These are phyloP conservation scores for Neopipo cinnamomea DNA, from an alignment of 2,113 vertebrate genomes.

Conservation along the genomic window DNA sequence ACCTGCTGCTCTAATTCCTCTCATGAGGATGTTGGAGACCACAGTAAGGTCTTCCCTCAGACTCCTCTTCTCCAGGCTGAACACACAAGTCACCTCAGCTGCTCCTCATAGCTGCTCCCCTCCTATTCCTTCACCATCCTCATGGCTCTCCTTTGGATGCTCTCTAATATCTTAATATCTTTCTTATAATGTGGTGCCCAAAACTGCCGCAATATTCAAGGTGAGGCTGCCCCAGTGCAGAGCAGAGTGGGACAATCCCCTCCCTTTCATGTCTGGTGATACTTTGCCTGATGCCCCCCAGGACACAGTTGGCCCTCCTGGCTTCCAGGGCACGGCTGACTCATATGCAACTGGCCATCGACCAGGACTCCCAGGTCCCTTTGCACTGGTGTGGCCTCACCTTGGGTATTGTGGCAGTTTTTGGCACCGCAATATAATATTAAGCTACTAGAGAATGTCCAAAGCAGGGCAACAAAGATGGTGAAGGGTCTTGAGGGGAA, in stretches of 20 bases:
- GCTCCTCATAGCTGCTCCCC: fast-evolving
- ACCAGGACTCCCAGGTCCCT: not conserved
- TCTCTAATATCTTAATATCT: not conserved
- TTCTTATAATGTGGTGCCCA: not conserved
- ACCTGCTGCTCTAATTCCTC: not conserved
- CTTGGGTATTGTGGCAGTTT: not conserved
- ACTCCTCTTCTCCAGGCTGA: not conserved
- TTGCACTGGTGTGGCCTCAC: not conserved
- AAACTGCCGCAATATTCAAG: not conserved
- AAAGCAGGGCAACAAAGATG: not conserved
- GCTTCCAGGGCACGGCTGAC: not conserved
- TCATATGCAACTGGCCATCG: not conserved
- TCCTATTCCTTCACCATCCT: not conserved
- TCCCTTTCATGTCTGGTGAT: fast-evolving
- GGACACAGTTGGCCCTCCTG: not conserved
- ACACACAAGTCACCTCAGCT: not conserved
- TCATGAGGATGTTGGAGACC: not conserved
- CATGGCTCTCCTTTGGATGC: fast-evolving
- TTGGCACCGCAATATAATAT: not conserved
- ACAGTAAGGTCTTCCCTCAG: too few relatives aligned
- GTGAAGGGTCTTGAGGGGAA: not conserved
- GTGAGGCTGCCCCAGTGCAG: fast-evolving
- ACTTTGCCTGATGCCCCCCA: too few relatives aligned
- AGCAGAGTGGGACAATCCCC: fast-evolving
- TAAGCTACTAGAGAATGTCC: not conserved